A percentile compares a stretch with the other conserved stretches of the same genome.
Conservation (phyloP, 2,888 invertebrate genomes). For the Himalopsyche japonica region DNA sequence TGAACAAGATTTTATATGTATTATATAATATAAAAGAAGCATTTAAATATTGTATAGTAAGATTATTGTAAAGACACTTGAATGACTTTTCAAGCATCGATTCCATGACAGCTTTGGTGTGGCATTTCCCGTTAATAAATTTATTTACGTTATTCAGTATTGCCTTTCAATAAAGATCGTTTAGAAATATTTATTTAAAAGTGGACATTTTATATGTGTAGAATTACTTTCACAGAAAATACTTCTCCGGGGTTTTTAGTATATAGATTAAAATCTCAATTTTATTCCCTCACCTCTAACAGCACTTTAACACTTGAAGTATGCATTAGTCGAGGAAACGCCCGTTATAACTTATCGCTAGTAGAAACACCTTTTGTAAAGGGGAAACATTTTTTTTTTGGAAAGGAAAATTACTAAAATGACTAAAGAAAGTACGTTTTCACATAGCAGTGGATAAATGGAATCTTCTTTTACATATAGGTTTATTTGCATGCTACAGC, state of each 20-base stretch:
- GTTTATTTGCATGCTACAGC: background rate
- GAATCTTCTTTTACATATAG: background rate
- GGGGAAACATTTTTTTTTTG: background rate
- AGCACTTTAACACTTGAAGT: background rate
- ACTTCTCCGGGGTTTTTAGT: background rate
- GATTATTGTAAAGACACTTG: too few relatives aligned
- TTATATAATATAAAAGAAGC: too few relatives aligned
- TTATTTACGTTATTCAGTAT: background rate
- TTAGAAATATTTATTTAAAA: background rate
- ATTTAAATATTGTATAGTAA: too few relatives aligned
- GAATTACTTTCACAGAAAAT: background rate
- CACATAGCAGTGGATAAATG: background rate
- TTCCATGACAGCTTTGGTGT: too few relatives aligned
- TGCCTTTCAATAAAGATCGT: background rate
- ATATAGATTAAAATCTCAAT: background rate
- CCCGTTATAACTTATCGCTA: background rate
- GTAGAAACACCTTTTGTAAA: background rate
- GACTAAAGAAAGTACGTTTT: background rate
- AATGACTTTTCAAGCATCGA: too few relatives aligned
- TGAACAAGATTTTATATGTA: too few relatives aligned
- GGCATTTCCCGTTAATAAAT: too few relatives aligned
- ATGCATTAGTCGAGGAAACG: background rate
- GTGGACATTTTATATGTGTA: background rate
- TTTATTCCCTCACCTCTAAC: background rate
- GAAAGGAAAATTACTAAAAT: background rate